Evolutionary conservation across 2,113 vertebrate species (phyloP), one percentile per base, ranked within the genome.

Genomic region (Silurus meridionalis): DNA sequence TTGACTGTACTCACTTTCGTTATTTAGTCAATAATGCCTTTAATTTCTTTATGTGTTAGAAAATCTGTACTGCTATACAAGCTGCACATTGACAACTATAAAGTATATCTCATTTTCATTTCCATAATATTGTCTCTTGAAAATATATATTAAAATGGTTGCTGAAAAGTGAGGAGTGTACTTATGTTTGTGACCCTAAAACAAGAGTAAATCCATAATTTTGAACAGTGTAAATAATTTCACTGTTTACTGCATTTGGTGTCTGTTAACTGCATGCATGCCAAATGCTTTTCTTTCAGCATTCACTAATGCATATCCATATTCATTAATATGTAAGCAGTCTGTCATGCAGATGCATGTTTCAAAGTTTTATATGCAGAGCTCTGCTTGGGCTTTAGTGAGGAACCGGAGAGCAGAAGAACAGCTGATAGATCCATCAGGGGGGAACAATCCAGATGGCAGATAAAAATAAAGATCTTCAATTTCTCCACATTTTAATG

Each of bases 401-500:
- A 72, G 75, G 17, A 50, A 15, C 67, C 17, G 46, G 61, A 55
- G 58, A 85, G 60, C 28, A 77, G 67, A 88, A 11, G 25, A 85
- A 82, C 50, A 82, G 84, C 87, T 58, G 78, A 71, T 25, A 53
- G 87, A 52, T 85, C 37, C 60, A 82, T 78, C 58, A 77, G 79
- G 84, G 79, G n/a, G 78, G 25, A 46, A 80, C 75, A 66, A 78
- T 88, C 84, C 87, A 88, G 84, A 83, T 88, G 87, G 71, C 80
- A 82, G 60, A 71, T 53, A 10, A 50, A 48, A 46, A 81, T 60
- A 85, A 48, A 82, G 53, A 64, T 64, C 6, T 69, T 58, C 23
- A 52, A 69, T 37, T 46, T 83, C 64, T 55, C 61, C 75, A 88
- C 75, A 8, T 53, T 85, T 77, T 77, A 85, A 85, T 85, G 25